A percentile compares a stretch with the other conserved stretches of the same genome.
phyloP scores from a whole-genome alignment of 2,113 vertebrate species.

The Dasyornis broadbenti region DNA sequence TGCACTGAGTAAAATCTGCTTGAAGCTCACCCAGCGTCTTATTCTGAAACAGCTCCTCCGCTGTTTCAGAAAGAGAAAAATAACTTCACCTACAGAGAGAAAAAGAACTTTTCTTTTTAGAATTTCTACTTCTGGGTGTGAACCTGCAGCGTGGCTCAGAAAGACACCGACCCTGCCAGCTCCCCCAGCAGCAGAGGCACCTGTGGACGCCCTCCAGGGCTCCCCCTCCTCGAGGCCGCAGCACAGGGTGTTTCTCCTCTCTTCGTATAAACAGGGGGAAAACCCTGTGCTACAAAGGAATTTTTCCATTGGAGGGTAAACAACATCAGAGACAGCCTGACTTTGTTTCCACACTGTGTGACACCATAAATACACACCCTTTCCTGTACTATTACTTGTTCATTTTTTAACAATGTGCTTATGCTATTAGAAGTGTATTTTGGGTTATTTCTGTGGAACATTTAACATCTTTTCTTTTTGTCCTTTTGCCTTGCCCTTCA shows the following conservation, averaged over 20 bases:
- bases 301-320: not conserved
- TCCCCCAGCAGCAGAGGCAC: no score
- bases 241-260: not conserved
- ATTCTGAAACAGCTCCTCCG: not conserved
- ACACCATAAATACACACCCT: constrained; percentile 6
- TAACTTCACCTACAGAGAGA: not conserved
- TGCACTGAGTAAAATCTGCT: not conserved
- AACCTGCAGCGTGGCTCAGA: not conserved
- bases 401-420: constrained; percentile 4
- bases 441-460: not conserved
- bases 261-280: not conserved
- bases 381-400: not conserved
- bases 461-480: constrained; percentile 31
- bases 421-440: constrained; percentile 24
- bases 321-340: not conserved
- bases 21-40: not conserved
- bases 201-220: not conserved
- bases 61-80: no score
- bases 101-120: not conserved
- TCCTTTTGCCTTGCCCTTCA: constrained; percentile 61
- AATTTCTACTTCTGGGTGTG: not conserved
- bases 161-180: not conserved
- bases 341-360: not conserved
- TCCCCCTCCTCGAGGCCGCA: not conserved
- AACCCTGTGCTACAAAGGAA: not conserved